Base-by-base conservation (phyloP, 2,797 vertebrate genomes). In the Coregonus sp. region DNA sequence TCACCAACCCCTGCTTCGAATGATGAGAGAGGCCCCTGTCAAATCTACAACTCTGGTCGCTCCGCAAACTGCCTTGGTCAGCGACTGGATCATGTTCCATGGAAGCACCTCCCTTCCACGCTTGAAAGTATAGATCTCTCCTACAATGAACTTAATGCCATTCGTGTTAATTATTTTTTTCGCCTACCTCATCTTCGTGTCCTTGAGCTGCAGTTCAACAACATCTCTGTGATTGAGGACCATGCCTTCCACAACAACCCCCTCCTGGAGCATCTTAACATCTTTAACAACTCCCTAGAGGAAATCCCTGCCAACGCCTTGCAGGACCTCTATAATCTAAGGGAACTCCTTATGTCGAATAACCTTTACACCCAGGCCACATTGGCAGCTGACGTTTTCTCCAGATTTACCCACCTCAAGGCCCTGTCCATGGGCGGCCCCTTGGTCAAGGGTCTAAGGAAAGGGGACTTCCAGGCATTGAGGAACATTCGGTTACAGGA, bases 231-330 rank as follows among this genome's bases (percentile, higher is more conserved):
- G 66, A 92, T 96, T 16, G 91, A 93, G 0, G 74, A 86, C 0
- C 80, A 87, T 0, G 92, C 95, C 1, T 97, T 97, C 72, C 63
- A 78, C 20, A 71, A 85, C 74, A 96, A 95, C 75, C 20, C 15
- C 0, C 77, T 89, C 2, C 80, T 97, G 82, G 93, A 95, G 82
- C 12, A 91, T 5, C 87, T 97, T 0, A 72, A 89, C 78, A 89
- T 97, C 74, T 97, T 96, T 81, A 96, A 96, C 85, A 96, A 96
- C 84, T 96, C 95, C 31, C 80, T 96, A 33, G 15, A 9, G 3
- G 82, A 73, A 77, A 94, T 97, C 40, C 96, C 96, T 1, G 86
- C 89, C 2, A 76, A 31, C 33, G 92, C 93, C 0, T 71, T 97
- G 84, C 54, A 73, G 5, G 90, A 90, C 0, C 88, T 97, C 0